Percentiles rank a stretch among this genome's conserved stretches.
Evolutionary conservation across 2,113 vertebrate genomes (phyloP).

Genomic region (Cyphomyrus discorhynchus): DNA sequence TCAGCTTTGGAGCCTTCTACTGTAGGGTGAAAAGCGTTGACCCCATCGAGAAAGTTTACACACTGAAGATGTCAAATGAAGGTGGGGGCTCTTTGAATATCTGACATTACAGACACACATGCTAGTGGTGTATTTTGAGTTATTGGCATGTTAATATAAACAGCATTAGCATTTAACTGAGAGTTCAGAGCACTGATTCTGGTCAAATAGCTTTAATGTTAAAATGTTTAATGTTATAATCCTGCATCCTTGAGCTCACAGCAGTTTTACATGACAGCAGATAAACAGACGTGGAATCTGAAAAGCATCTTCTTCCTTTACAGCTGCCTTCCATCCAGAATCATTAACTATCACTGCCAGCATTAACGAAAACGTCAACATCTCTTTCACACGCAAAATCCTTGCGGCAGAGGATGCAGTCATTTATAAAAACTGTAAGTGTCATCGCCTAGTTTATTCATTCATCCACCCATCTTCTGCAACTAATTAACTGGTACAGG

Average conservation of each 20-base stretch:
- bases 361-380: slow-evolving; percentile 67
- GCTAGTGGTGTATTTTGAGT: neutral
- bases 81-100: slow-evolving; percentile 44
- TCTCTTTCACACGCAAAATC: slow-evolving; percentile 66
- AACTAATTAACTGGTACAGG: neutral
- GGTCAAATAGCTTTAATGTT: neutral
- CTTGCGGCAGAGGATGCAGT: slow-evolving; percentile 70
- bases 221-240: neutral
- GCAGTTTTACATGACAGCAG: neutral
- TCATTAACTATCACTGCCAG: slow-evolving; percentile 74
- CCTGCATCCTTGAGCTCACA: neutral
- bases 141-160: neutral
- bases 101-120: neutral
- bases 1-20: slow-evolving; percentile 73
- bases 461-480: neutral
- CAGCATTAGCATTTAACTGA: neutral
- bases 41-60: slow-evolving; percentile 61
- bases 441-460: neutral
- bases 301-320: slow-evolving; percentile 30
- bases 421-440: slow-evolving; percentile 73
- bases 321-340: slow-evolving; percentile 72
- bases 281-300: neutral
- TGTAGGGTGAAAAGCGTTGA: slow-evolving; percentile 68
- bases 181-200: neutral
- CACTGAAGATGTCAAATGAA: slow-evolving; percentile 77